Base-by-base conservation (phyloP, 2,797 vertebrate species). In the Choloepus didactylus region DNA sequence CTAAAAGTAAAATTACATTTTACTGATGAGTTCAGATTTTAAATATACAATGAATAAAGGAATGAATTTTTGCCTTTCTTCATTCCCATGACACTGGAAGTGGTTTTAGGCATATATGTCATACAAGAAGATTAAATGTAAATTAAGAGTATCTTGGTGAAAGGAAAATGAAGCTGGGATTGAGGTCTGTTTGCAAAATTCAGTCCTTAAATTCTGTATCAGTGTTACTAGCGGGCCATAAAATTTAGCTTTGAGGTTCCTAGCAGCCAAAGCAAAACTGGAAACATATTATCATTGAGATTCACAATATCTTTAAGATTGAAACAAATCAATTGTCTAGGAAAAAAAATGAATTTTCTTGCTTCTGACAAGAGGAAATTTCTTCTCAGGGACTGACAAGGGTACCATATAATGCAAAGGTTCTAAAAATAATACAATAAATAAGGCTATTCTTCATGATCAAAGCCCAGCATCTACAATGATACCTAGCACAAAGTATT, bases 231-330 rank as follows among this genome's bases (percentile, higher is more conserved):
- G 56, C 69, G 86, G 21, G 83, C 27, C 60, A 69, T 23, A 41
- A 66, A 83, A 73, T 77, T 84, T 73, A 80, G 23, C 56, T 56
- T 76, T 60, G 86, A 44, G 66, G 60, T 96, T 92, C 7, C 49
- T 16, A 75, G 49, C n/a, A 89, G 29, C 31, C 76, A 84, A 51
- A 95, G 69, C 19, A 56, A 84, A 87, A 62, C 35, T 15, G 41
- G 59, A 91, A 93, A 70, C 64, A 76, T 59, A 5, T 49, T 18
- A 85, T n/a, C 64, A 84, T 2, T n/a, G 85, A 41, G 31, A 62
- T 27, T 72, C 81, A 88, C 15, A 83, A 0, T 49, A 16, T 77
- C 49, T 69, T 86, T 35, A 88, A 76, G 41, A 38, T 88, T 9
- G 70, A 95, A 81, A 76, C 2, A 6, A 41, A 60, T 12, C n/a